These are phyloP conservation scores for Loriculus beryllinus DNA, from an alignment of 2,797 vertebrate species.

Conservation along the genomic window DNA sequence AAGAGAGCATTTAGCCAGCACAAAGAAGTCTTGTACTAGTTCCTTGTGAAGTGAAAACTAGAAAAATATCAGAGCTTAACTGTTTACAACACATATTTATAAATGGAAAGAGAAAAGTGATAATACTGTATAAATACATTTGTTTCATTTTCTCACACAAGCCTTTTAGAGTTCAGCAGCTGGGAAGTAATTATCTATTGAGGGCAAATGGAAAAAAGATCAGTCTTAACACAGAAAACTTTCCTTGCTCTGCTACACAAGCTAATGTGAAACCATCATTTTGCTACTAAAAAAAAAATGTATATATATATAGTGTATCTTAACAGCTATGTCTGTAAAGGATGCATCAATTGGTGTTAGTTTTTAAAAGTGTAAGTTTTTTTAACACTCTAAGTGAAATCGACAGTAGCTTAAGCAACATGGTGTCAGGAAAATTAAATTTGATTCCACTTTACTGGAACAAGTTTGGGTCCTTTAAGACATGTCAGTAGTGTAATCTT, in stretches of 20 bases:
- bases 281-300: background rate
- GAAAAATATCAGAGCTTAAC: background rate
- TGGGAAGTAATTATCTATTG: background rate
- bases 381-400: background rate
- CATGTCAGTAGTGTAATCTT: background rate
- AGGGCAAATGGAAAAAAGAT: background rate
- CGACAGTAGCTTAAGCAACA: background rate
- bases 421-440: background rate
- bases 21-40: background rate
- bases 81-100: background rate
- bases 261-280: background rate
- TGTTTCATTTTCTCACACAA: background rate
- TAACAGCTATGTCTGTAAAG: background rate
- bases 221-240: background rate
- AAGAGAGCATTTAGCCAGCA: constrained; percentile 36
- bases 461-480: background rate
- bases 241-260: background rate
- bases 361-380: background rate
- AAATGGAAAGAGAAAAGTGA: background rate
- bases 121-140: background rate
- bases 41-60: background rate
- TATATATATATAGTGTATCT: background rate
- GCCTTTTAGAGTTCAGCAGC: background rate
- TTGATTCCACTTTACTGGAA: background rate
- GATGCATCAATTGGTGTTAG: background rate